Evolutionary conservation across 2,797 vertebrate genomes (phyloP), one percentile per base, ranked within the genome.

Genomic region (Onychomys arenicola): DNA sequence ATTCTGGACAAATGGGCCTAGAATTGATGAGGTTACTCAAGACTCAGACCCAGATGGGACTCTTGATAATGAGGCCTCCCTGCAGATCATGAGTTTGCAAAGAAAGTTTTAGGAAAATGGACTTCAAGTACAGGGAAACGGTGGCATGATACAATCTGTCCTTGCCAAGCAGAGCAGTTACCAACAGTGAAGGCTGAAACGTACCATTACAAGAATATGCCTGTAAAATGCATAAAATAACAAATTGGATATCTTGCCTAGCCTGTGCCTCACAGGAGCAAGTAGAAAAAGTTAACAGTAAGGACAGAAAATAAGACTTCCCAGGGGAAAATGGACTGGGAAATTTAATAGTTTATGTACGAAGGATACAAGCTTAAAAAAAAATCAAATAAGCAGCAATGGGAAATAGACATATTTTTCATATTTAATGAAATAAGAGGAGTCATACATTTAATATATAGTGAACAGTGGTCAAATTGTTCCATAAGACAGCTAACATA

Each of bases 241-340:
- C 73, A 94, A 29, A 87, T 37, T 81, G 82, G 69, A 69, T 80
- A 11, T 88, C 83, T 80, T 84, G 40, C 40, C 43, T 37, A 61
- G 52, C 17, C 59, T 52, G 40, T 25, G n/a, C 4, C 91, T 89
- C 40, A 10, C 6, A 94, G 71, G 67, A 91, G 83, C 61, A 78
- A 92, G 87, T 69, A 94, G 78, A 91, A 77, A 94, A 95, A 8
- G 40, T 92, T 83, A 90, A 75, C 57, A 78, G 52, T 27, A 27
- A 90, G 29, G n/a, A 67, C 14, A 89, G 75, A 89, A 92, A 96
- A 80, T 63, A 65, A 96, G 77, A 80, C 40, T 78, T 63, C 80
- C 23, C 9, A 0, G 1, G 63, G 49, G 85, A 73, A 95, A 93
- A 89, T 52, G 10, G 87, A 91, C 57, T 61, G 77, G 77, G 59